Percentiles rank a stretch among this genome's conserved stretches.
Conservation (phyloP, 2,113 vertebrate species). For the Calyptomena viridis region DNA sequence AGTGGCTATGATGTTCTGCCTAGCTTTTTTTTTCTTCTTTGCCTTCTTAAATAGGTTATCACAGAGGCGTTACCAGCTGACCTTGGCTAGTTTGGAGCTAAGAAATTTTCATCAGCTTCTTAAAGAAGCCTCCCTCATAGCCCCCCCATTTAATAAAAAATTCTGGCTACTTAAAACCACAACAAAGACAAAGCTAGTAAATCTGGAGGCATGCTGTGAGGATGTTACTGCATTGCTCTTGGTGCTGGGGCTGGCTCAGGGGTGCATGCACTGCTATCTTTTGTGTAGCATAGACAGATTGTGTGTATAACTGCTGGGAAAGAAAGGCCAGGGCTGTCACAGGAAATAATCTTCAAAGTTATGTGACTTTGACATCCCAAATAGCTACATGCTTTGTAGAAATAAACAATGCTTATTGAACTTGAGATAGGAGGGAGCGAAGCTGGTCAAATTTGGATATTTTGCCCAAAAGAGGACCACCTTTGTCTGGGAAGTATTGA, state of each 20-base stretch:
- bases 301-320: not conserved
- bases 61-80: too few species aligned
- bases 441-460: not conserved
- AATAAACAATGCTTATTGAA: not conserved
- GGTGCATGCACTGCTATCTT: not conserved
- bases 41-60: too few species aligned
- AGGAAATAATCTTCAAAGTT: not conserved
- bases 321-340: not conserved
- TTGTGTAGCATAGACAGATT: fast-evolving
- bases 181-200: not conserved
- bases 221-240: not conserved
- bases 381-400: not conserved
- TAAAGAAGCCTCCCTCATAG: too few species aligned
- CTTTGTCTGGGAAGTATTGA: not conserved
- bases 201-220: not conserved
- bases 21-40: too few species aligned
- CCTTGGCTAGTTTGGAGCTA: too few species aligned
- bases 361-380: not conserved
- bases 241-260: not conserved
- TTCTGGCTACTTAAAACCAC: too few species aligned
- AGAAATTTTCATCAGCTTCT: too few species aligned
- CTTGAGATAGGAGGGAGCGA: not conserved
- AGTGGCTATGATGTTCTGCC: too few species aligned
- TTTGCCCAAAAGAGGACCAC: not conserved
- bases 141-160: too few species aligned